Evolutionary conservation across 2,113 vertebrate species (phyloP), one percentile per base, ranked within the genome.

Genomic region (Aplodontia rufa): DNA sequence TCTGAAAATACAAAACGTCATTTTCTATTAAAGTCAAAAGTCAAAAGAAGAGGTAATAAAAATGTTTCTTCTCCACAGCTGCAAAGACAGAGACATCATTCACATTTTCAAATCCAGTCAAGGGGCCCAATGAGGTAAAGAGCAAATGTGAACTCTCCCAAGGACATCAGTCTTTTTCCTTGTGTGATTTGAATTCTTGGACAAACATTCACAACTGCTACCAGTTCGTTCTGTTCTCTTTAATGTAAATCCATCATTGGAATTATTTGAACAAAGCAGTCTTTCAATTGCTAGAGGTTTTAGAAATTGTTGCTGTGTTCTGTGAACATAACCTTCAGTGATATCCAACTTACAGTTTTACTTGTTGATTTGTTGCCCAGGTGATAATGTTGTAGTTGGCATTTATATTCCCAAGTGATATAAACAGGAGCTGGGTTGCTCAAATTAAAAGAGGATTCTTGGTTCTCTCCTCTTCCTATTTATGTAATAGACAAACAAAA

Each of bases 201-300:
- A 26, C 37, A 95, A 88, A 81, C 87, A 89, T 80, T 87, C 42
- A 78, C 51, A 90, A 51, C 24, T 72, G 64, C 17, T 81, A 60
- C 66, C 64, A 74, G 14, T 45, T 95, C 24, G 14, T 90, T 86
- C 60, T 47, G 68, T 92, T 87, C 76, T 85, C 72, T 95, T 47
- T 72, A 58, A 86, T 53, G 51, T 66, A 82, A 94, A 79, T 75
- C 20, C 51, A 37, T 66, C 79, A 69, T n/a, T 93, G 42, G 68
- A 78, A 95, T 86, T 75, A 40, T 84, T 76, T 93, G 45, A 91
- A 91, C 86, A 96, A 95, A 95, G 35, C 24, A 90, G 49, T 78
- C 58, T 76, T 92, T 53, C n/a, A 79, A 81, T 42, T 83, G 24
- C 24, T 60, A 64, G 40, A 72, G 26, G 80, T 94, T 81, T 92